Base-by-base conservation (phyloP, 2,797 vertebrate genomes). In the Enteromius viviparus region DNA sequence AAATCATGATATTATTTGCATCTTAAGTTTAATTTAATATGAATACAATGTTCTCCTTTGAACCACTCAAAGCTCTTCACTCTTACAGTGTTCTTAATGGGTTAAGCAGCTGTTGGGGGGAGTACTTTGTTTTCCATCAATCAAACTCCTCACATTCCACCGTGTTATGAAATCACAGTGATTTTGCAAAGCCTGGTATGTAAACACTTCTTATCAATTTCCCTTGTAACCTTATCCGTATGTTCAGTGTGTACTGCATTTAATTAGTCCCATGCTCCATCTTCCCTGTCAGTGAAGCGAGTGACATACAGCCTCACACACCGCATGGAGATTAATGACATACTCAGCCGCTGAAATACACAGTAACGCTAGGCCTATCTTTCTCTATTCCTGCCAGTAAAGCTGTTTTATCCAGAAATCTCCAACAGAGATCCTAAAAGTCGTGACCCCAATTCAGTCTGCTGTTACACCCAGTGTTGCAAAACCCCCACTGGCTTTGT, bases 181-280 rank as follows among this genome's bases (percentile, higher is more conserved):
- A 74, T 62, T 80, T 81, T 37, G 37, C 37, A 65, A 69, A 75
- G 60, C 62, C 47, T 66, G n/a, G 60, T 82, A 82, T 40, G 47
- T 82, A 68, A 68, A 75, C 72, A 68, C 34, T 58, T 10, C 71
- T 82, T 75, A 82, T 76, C 71, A 26, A 19, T 55, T 66, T 76
- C 23, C 15, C 68, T 64, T 65, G 15, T 45, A 55, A 68, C 7
- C 37, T 45, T 45, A 65, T 76, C 47, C 60, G n/a, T 68, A 21
- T 76, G 70, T 81, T 53, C 45, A 29, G 70, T 40, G 32, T 66
- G 29, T 62, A 37, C 32, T 51, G 58, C 21, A 21, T 72, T 72
- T 71, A 81, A 81, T 81, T 72, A 80, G 65, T 51, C 45, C 26
- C 11, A 7, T 62, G 7, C 51, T 81, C 42, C 9, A 72, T 81